Evolutionary conservation across 2,113 vertebrate genomes (phyloP), one percentile per base, ranked within the genome.

Genomic region (Phyllostomus hastatus): DNA sequence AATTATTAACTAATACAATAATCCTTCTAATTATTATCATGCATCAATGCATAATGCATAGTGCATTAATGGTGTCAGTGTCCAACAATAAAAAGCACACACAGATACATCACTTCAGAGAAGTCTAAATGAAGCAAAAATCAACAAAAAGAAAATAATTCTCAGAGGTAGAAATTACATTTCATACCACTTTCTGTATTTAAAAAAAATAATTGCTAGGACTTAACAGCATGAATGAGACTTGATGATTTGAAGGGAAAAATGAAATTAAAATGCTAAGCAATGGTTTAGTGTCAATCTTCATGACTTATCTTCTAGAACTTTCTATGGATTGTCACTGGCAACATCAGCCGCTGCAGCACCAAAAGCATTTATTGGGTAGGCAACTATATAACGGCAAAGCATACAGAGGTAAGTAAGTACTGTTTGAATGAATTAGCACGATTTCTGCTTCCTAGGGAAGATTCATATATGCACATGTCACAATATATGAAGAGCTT

Each of bases 261-360:
- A 73, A 87, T 11, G 7, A 61, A 96, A 84, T 70, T 35, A 66
- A 87, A 95, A 80, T 81, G 78, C 90, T 75, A 31, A 95, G 61
- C 8, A 82, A 17, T 83, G 19, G 31, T 43, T 50, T 80, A 46
- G 15, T 11, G 10, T 12, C 87, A 61, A 2, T 86, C 31, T 75
- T 89, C 50, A 15, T 33, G 33, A 50, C 35, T 89, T 66, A 67
- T 33, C 91, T 94, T 87, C 82, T 84, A 64, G 31, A 84, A 91
- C 76, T 89, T 91, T 43, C 84, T 54, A 59, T 33, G 38, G 66
- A 85, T 88, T 85, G 10, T 52, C 52, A 95, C 2, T 61, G 61
- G 67, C n/a, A 84, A 75, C 41, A 67, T 26, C 22, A 92, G 59
- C 57, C 73, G 72, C 43, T 16, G 33, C 64, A 80, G 3, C 64